Conservation (phyloP, 2,888 invertebrate species). For the Lacanobia oleracea region DNA sequence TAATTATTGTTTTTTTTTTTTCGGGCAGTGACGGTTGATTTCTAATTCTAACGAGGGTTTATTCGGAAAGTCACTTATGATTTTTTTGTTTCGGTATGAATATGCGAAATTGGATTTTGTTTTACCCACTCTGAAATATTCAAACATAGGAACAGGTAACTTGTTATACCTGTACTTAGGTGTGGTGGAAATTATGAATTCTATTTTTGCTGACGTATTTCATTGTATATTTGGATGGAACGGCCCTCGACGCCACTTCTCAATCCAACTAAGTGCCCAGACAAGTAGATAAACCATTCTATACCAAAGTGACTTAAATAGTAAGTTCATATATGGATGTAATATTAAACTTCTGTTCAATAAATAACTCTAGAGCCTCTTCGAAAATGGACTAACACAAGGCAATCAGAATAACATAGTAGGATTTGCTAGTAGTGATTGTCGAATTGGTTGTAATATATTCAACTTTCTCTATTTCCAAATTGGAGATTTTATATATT, state of each 20-base stretch:
- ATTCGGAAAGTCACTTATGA: slow-evolving; percentile 74
- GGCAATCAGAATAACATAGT: slow-evolving; percentile 40
- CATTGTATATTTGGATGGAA: slow-evolving; percentile 18
- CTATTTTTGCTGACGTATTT: slow-evolving; percentile 20
- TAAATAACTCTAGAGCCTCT: slow-evolving; percentile 21
- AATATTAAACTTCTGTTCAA: slow-evolving; percentile 21
- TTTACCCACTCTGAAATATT: slow-evolving; percentile 54
- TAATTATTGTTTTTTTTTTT: slow-evolving; percentile 89
- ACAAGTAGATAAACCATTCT: slow-evolving; percentile 30
- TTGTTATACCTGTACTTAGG: slow-evolving; percentile 18
- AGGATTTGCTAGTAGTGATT: neutral
- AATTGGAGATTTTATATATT: neutral
- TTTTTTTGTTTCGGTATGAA: slow-evolving; percentile 65
- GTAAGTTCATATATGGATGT: slow-evolving; percentile 4
- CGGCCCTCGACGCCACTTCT: slow-evolving; percentile 10
- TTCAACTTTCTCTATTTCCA: slow-evolving; percentile 9
- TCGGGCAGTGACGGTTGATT: slow-evolving; percentile 86
- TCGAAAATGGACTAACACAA: slow-evolving; percentile 31
- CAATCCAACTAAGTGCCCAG: neutral
- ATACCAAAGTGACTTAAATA: slow-evolving; percentile 35
- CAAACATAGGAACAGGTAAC: slow-evolving; percentile 50
- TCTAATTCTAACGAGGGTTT: slow-evolving; percentile 86
- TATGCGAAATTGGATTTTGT: slow-evolving; percentile 62
- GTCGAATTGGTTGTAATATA: neutral
- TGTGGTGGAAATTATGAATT: slow-evolving; percentile 38